These are phyloP conservation scores for Scyliorhinus canicula DNA, from an alignment of 2,797 vertebrate species.

Conservation along the genomic window DNA sequence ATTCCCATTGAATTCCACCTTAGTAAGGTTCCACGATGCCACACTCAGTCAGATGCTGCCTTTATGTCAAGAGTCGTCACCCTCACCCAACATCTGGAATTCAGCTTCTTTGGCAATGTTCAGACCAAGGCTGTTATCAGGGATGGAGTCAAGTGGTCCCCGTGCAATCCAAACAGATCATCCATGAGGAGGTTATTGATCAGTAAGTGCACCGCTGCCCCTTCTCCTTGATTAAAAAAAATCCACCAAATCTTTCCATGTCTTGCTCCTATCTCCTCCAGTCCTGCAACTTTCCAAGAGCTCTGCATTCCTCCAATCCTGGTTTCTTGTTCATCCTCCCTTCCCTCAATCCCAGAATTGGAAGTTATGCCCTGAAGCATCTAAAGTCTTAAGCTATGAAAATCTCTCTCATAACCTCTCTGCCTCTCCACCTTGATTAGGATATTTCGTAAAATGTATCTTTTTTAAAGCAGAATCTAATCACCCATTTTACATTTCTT, in stretches of 20 bases:
- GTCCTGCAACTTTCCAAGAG: not conserved
- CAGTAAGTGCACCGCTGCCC: not conserved
- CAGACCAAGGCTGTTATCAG: not conserved
- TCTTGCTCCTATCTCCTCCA: not conserved
- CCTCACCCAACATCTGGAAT: not conserved
- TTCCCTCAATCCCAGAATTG: not conserved
- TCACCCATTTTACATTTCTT: not conserved
- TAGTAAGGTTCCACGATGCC: not conserved
- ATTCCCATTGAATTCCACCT: not conserved
- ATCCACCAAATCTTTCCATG: not conserved
- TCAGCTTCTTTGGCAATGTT: not conserved
- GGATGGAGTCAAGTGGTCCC: not conserved
- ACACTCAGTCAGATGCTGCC: not conserved
- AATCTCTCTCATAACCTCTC: not conserved
- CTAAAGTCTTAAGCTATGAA: not conserved
- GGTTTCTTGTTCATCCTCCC: not conserved
- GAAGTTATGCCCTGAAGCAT: not conserved
- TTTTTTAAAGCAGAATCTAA: not conserved
- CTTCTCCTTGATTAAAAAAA: not conserved
- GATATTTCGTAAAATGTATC: not conserved
- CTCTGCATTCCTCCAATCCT: not conserved
- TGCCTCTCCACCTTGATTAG: not conserved
- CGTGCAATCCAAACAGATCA: not conserved
- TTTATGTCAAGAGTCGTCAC: not conserved
- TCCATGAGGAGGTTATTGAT: not conserved